These are phyloP conservation scores for Leptinotarsa undecemlineata DNA, from an alignment of 1,140 invertebrate species.

Conservation along the genomic window DNA sequence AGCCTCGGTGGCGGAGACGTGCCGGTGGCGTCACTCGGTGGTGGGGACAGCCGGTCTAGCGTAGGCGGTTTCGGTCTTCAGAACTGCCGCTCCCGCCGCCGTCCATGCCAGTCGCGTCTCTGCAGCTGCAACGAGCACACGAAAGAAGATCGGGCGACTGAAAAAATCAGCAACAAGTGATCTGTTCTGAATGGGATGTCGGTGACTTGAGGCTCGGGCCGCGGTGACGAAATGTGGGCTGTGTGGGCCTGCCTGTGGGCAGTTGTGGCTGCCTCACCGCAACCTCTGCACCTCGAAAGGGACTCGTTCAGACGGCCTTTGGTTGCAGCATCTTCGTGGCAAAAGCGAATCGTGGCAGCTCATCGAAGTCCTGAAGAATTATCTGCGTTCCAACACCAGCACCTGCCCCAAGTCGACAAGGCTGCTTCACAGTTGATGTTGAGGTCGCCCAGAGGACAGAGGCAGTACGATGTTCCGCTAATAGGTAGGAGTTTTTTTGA, in stretches of 20 bases:
- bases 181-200: neutral
- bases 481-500: slow-evolving; percentile 62
- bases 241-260: slow-evolving; percentile 52
- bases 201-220: slow-evolving; percentile 19
- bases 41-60: slow-evolving; percentile 40
- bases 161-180: slow-evolving; percentile 13
- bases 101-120: slow-evolving; percentile 49
- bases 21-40: slow-evolving; percentile 33
- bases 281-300: slow-evolving; percentile 48
- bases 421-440: slow-evolving; percentile 62
- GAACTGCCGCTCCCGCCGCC: slow-evolving; percentile 43
- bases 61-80: slow-evolving; percentile 49
- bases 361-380: slow-evolving; percentile 29
- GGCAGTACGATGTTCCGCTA: slow-evolving; percentile 72
- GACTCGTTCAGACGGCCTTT: slow-evolving; percentile 40
- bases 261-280: slow-evolving; percentile 53
- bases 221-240: slow-evolving; percentile 49
- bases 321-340: slow-evolving; percentile 39
- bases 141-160: neutral
- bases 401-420: slow-evolving; percentile 36
- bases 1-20: neutral
- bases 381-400: slow-evolving; percentile 38
- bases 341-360: slow-evolving; percentile 43
- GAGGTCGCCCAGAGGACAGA: slow-evolving; percentile 64
- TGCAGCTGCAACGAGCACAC: slow-evolving; percentile 33